Percentiles rank a stretch among this genome's conserved stretches.
Evolutionary conservation across 2,113 vertebrate genomes (phyloP).

Genomic region (Orientallactaga bullata): DNA sequence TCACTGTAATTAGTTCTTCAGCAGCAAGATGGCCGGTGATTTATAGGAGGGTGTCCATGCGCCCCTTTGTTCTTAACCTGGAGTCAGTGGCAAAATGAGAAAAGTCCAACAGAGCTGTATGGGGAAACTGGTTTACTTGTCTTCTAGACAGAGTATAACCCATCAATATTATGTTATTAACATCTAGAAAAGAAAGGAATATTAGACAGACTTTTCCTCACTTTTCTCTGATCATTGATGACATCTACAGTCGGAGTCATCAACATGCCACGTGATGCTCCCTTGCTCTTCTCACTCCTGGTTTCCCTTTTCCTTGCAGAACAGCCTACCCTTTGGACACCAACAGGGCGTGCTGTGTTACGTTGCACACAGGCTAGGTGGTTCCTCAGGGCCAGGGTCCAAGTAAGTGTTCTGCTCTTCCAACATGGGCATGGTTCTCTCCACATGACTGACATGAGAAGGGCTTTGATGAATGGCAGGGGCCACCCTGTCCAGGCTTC

Average conservation of each 20-base stretch:
- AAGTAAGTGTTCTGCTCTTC: rapidly evolving
- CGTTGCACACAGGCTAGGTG: rapidly evolving
- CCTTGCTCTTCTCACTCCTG: rapidly evolving
- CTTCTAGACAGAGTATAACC: not conserved
- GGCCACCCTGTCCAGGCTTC: not conserved
- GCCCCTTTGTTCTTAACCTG: constrained; percentile 59
- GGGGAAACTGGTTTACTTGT: constrained; percentile 1
- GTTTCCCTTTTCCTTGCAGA: not conserved
- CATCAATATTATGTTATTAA: not conserved
- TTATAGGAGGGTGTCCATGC: constrained; percentile 17
- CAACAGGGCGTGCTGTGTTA: not conserved
- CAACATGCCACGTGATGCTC: not conserved
- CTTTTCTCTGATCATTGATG: not conserved
- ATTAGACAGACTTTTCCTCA: not conserved
- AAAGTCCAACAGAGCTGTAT: not conserved
- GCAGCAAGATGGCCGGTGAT: constrained; percentile 57
- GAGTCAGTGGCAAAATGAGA: constrained; percentile 58
- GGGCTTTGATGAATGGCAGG: not conserved
- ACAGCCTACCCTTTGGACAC: rapidly evolving
- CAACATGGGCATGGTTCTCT: rapidly evolving
- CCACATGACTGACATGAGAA: not conserved
- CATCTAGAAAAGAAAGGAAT: not conserved
- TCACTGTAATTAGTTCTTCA: constrained; percentile 63
- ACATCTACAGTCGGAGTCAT: not conserved
- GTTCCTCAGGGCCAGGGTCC: not conserved